Base-by-base conservation (phyloP, 2,888 invertebrate species). In the Tupiocoris notatus region DNA sequence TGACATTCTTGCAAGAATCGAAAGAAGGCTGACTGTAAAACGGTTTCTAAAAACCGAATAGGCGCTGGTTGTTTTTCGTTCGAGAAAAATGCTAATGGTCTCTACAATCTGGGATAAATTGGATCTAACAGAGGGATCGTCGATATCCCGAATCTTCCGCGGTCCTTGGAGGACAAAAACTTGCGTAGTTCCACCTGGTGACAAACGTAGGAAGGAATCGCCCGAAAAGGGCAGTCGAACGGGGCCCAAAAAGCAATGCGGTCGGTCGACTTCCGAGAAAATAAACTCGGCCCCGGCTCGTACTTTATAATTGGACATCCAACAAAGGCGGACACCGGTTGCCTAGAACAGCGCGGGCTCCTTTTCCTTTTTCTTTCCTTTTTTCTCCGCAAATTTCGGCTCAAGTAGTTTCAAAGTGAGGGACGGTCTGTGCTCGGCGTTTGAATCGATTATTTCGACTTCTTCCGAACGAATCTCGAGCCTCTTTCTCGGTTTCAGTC, bases 281-380 rank as follows among this genome's bases (percentile, higher is more conserved):
- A 67, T 67, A 67, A 67, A 67, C 67, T 56, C 67, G n/a, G n/a
- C n/a, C n/a, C n/a, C n/a, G n/a, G n/a, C 67, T 56, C 56, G 67
- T 67, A 67, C 67, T 67, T 67, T 67, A 67, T 67, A 67, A 67
- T 67, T 67, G 54, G 67, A 56, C 18, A 2, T 9, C 2, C 22
- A 22, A 67, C 67, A 67, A 67, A 67, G 67, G 67, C 67, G n/a
- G n/a, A n/a, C n/a, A n/a, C n/a, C n/a, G 67, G 67, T 57, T 22
- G 39, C 67, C 67, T 67, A 67, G 65, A 39, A 39, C 39, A 39
- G 39, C 23, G 67, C 67, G 67, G 67, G 56, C 16, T 59, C 22
- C 20, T 63, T 64, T 6, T 20, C 64, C 23, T 64, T 64, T 23
- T 23, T 23, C 64, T 20, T 17, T n/a, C 6, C 39, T 39, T 39